Evolutionary conservation across 2,113 vertebrate genomes (phyloP).

Genomic region (Gyps fulvus): DNA sequence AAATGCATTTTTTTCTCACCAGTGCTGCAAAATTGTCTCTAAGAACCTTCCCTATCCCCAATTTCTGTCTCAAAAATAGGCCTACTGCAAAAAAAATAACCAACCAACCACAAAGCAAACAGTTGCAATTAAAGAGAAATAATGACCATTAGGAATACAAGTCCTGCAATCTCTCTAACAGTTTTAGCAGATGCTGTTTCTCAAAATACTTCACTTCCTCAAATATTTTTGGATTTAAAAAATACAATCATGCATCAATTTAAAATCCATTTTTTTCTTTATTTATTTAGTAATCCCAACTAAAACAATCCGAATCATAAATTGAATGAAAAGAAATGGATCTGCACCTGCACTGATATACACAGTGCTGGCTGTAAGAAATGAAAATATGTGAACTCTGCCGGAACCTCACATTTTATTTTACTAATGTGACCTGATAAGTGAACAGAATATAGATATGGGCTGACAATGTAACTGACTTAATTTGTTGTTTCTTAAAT

Average conservation of each 20-base stretch:
- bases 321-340: neutral
- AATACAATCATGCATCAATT: neutral
- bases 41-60: neutral
- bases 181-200: neutral
- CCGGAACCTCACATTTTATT: neutral
- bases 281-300: neutral
- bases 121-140: neutral
- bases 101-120: neutral
- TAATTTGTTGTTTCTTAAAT: constrained; percentile 35
- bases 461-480: neutral
- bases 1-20: neutral
- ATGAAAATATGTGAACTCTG: neutral
- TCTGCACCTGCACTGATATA: neutral
- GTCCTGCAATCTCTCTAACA: neutral
- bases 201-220: neutral
- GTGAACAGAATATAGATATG: neutral
- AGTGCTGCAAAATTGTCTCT: neutral
- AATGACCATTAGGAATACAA: neutral
- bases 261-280: neutral
- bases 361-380: neutral
- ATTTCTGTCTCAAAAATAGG: neutral
- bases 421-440: constrained; percentile 12
- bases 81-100: neutral
- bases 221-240: neutral
- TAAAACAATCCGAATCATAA: neutral